A percentile compares a stretch with the other conserved stretches of the same genome.
These are phyloP conservation scores for Glareola pratincola DNA, from an alignment of 2,113 vertebrate genomes.

Conservation along the genomic window DNA sequence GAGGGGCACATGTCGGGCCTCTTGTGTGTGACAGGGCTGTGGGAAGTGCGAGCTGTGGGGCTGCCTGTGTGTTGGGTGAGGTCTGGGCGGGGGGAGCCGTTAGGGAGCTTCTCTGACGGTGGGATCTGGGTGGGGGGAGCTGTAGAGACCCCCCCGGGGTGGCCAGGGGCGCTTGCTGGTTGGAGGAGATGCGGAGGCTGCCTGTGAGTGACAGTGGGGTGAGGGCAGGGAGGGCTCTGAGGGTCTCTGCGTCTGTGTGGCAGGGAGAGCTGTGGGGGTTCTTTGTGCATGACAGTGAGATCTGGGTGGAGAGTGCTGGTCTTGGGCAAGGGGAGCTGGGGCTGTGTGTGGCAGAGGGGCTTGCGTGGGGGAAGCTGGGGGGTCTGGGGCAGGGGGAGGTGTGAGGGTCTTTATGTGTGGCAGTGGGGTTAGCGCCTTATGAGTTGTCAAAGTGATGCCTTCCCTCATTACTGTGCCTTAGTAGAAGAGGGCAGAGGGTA, in stretches of 20 bases:
- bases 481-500: not conserved
- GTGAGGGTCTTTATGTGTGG: not conserved
- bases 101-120: not conserved
- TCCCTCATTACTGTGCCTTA: not conserved
- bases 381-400: not conserved
- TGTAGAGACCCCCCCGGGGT: not conserved
- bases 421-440: not conserved
- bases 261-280: not conserved
- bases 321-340: not conserved
- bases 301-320: not conserved
- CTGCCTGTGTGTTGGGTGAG: not conserved
- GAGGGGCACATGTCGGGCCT: not conserved
- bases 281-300: not conserved
- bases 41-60: not conserved
- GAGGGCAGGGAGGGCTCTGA: too few relatives aligned
- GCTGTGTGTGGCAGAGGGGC: not conserved
- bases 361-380: too few relatives aligned
- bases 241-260: not conserved
- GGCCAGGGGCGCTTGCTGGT: too few relatives aligned
- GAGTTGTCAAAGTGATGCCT: not conserved
- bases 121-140: not conserved
- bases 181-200: not conserved
- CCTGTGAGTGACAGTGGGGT: not conserved
- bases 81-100: not conserved
- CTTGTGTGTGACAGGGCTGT: not conserved